Conservation (phyloP, 2,888 invertebrate genomes). For the Dione vanillae region DNA sequence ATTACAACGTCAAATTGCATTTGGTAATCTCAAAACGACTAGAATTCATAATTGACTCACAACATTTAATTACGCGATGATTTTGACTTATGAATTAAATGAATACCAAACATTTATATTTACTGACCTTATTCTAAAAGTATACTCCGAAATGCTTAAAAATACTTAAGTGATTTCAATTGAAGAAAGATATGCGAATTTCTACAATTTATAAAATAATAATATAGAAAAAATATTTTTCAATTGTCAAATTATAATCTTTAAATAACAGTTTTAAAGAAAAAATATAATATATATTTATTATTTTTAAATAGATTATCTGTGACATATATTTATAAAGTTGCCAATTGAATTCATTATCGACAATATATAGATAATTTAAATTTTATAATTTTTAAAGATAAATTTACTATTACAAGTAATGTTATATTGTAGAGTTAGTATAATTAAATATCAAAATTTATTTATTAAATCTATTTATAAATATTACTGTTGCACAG, state of each 20-base stretch:
- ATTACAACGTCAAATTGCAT: conserved; percentile 41
- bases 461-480: not conserved
- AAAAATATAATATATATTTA: no score
- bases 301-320: not conserved
- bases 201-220: not conserved
- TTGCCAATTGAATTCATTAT: not conserved
- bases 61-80: conserved; percentile 57
- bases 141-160: conserved; percentile 13
- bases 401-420: not conserved
- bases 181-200: conserved; percentile 12
- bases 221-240: not conserved
- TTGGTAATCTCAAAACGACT: conserved; percentile 76
- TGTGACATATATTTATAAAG: not conserved
- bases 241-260: no score
- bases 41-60: conserved; percentile 77
- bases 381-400: not conserved
- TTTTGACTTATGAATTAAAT: conserved; percentile 3
- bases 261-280: not conserved
- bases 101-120: conserved; percentile 3
- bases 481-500: conserved; percentile 26
- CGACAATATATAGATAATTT: not conserved
- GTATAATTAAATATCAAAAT: conserved; percentile 14
- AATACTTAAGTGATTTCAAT: not conserved
- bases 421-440: not conserved
- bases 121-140: conserved; percentile 8